Evolutionary conservation across 2,113 vertebrate species (phyloP), one percentile per base, ranked within the genome.

Genomic region (Odocoileus hemionus): DNA sequence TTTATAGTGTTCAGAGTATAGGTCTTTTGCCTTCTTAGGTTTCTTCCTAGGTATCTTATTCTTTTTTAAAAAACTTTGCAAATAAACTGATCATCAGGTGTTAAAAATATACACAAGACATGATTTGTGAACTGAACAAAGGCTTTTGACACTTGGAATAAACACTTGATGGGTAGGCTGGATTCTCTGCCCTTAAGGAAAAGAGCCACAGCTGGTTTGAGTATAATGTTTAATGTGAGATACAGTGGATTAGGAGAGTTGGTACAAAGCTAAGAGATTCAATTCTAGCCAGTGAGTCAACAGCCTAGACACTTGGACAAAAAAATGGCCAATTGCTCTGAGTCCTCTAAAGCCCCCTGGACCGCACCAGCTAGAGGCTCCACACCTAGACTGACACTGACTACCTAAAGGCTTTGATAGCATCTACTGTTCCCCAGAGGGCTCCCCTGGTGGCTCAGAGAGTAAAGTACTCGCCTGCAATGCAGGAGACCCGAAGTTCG

Each of bases 171-270:
- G 25, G 19, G 26, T 36, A 64, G n/a, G 78, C 23, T 78, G 58
- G 30, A 76, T 57, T 92, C 67, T 64, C 61, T 60, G 7, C 33
- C 8, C 54, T 85, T 85, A 87, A 97, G 84, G 39, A 95, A 95
- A 82, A 97, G 54, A 95, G 58, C 50, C 89, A 88, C 4, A 76
- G 67, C 36, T 86, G 70, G 61, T 80, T 84, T 94, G 86, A 94
- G 6, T 67, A 58, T 61, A 79, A 61, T 11, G 79, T 97, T 98
- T 98, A 98, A 86, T 96, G 28, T 94, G 96, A 92, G 84, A 95
- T 82, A 96, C 52, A 85, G 61, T 94, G 93, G 86, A 50, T 55
- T 92, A 87, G 83, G 76, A 88, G 94, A 95, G 50, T 64, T 70
- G 80, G 50, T 96, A 78, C 91, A 96, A 82, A 95, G 89, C 13